A percentile compares a stretch with the other conserved stretches of the same genome.
Conservation (phyloP, 2,113 vertebrate genomes). For the Bufo bufo region DNA sequence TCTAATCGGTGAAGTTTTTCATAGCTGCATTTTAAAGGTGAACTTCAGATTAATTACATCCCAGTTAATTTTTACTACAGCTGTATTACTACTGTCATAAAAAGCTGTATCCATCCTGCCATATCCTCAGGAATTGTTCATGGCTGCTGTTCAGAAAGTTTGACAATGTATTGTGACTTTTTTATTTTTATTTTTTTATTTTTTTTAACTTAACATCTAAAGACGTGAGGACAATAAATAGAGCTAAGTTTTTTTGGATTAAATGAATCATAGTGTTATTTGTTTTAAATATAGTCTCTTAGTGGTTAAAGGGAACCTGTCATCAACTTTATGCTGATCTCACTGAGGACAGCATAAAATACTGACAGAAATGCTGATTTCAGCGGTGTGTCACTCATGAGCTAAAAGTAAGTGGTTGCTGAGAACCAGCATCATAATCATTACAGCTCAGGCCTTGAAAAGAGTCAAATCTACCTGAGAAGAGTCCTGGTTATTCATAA, state of each 20-base stretch:
- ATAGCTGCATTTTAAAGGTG: neutral
- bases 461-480: no score
- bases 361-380: no score
- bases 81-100: neutral
- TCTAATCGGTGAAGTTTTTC: neutral
- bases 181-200: neutral
- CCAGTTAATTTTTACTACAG: neutral
- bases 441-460: no score
- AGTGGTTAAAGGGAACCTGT: neutral
- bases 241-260: neutral
- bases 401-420: no score
- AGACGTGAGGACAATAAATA: neutral
- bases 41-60: neutral
- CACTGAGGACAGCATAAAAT: no score
- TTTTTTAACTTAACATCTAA: neutral
- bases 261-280: neutral
- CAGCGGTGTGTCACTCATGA: no score
- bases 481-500: no score
- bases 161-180: neutral
- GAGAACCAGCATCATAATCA: no score
- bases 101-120: neutral
- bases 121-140: constrained; percentile 7
- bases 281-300: neutral
- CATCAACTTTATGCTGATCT: no score
- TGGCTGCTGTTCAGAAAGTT: neutral